Percentiles rank a stretch among this genome's conserved stretches.
Conservation (phyloP, 2,113 vertebrate genomes). For the Falcunculus frontatus region DNA sequence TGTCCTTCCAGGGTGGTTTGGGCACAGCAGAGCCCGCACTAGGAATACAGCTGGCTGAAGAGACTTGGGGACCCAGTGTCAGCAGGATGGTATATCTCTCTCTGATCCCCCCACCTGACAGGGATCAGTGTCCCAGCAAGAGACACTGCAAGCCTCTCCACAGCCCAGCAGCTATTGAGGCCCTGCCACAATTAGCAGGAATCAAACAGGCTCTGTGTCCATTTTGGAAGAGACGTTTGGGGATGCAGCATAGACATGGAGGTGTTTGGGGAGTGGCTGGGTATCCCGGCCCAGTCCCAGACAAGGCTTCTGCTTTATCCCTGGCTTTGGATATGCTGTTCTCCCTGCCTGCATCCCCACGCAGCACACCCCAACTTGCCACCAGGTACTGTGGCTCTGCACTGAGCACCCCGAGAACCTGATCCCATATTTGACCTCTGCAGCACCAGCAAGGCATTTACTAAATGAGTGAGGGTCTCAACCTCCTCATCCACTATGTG, state of each 20-base stretch:
- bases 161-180: not conserved
- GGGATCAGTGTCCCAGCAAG: not conserved
- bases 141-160: not conserved
- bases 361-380: not conserved
- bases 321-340: not conserved
- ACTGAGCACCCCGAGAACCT: accelerated
- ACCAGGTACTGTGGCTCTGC: not conserved
- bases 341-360: not conserved
- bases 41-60: not conserved
- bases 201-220: not conserved
- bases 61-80: not conserved
- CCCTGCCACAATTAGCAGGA: not conserved
- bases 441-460: not conserved
- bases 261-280: not conserved
- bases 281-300: not conserved
- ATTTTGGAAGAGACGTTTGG: not conserved
- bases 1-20: not conserved
- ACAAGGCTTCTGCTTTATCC: not conserved
- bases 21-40: not conserved
- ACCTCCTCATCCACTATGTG: not conserved
- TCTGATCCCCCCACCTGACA: not conserved
- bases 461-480: not conserved
- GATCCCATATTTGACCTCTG: accelerated
- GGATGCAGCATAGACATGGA: not conserved
- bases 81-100: not conserved